Conservation (phyloP, 2,888 invertebrate species). For the Dinocampus coccinellae region DNA sequence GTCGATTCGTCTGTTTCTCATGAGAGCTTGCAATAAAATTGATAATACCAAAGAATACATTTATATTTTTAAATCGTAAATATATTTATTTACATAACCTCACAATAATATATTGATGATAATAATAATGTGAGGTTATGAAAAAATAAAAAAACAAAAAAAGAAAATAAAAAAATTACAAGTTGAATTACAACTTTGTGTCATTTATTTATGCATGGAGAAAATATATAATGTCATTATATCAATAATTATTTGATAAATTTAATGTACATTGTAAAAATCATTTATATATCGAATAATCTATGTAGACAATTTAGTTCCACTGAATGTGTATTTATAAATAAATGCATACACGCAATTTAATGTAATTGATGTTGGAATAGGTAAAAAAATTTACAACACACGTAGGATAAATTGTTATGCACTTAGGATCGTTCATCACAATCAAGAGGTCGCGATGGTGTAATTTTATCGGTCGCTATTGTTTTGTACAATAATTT, state of each 20-base stretch:
- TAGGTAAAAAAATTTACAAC: not conserved
- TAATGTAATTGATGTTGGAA: not conserved
- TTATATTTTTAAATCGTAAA: not conserved
- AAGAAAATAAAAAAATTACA: too few species aligned
- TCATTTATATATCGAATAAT: not conserved
- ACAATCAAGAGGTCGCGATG: not conserved
- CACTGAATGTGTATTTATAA: conserved; percentile 21
- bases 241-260: not conserved
- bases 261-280: too few species aligned
- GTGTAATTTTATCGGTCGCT: not conserved
- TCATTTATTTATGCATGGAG: not conserved
- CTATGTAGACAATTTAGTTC: not conserved
- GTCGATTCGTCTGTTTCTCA: not conserved
- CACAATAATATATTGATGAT: too few species aligned
- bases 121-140: too few species aligned
- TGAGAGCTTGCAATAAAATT: not conserved
- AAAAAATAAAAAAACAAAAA: too few species aligned
- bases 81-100: too few species aligned
- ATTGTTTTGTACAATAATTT: not conserved
- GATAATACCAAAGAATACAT: too few species aligned
- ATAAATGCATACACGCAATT: not conserved
- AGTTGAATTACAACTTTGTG: too few species aligned
- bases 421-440: not conserved
- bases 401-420: not conserved
- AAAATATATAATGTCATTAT: not conserved